These are phyloP conservation scores for Platyura marginata DNA, from an alignment of 1,140 invertebrate species.

Conservation along the genomic window DNA sequence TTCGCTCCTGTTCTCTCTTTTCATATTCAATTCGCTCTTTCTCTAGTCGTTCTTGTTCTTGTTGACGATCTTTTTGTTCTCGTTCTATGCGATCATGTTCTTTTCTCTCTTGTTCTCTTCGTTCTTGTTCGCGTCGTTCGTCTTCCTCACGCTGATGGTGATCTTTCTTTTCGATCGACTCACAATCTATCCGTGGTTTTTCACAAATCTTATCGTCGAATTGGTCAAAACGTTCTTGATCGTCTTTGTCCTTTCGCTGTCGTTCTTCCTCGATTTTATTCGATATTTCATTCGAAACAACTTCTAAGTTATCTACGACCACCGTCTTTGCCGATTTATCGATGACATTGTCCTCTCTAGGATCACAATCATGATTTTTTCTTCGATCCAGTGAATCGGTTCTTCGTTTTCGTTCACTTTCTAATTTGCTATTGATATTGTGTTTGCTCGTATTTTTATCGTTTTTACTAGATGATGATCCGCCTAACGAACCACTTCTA, in stretches of 20 bases:
- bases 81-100: slow-evolving; percentile 16
- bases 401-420: not conserved
- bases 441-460: too few species aligned
- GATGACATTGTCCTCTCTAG: too few species aligned
- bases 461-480: too few species aligned
- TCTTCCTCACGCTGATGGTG: slow-evolving; percentile 13
- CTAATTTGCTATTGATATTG: not conserved
- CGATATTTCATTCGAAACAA: too few species aligned
- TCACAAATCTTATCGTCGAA: too few species aligned
- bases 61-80: slow-evolving; percentile 5
- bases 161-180: not conserved
- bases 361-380: slow-evolving; percentile 8
- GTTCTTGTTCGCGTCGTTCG: slow-evolving; percentile 23
- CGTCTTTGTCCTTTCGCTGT: too few species aligned
- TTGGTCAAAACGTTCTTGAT: too few species aligned
- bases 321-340: too few species aligned
- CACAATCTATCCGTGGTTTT: too few species aligned
- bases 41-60: slow-evolving; percentile 2
- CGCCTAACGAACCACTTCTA: too few species aligned
- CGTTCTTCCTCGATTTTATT: too few species aligned
- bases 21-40: slow-evolving; percentile 11
- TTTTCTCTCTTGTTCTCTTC: slow-evolving; percentile 17
- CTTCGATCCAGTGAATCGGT: slow-evolving; percentile 9
- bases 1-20: slow-evolving; percentile 9
- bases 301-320: too few species aligned